These are phyloP conservation scores for Antheraea assamensis DNA, from an alignment of 2,888 invertebrate genomes.

Conservation along the genomic window DNA sequence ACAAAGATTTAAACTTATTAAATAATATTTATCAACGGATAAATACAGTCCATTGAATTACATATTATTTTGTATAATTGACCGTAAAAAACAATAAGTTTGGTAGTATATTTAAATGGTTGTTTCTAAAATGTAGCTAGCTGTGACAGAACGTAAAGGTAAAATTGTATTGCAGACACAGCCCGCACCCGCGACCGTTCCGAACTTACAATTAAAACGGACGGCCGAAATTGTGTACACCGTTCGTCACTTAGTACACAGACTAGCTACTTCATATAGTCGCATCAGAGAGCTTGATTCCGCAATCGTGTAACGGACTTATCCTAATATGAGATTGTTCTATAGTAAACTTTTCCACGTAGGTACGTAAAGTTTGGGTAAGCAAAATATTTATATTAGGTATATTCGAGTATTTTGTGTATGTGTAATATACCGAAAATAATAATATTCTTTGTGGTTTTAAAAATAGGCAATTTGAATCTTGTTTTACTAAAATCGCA, in stretches of 20 bases:
- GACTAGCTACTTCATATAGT: slow-evolving; percentile 28
- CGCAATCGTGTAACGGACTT: slow-evolving; percentile 31
- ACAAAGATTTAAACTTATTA: background rate
- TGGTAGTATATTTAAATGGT: slow-evolving; percentile 23
- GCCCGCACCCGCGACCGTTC: slow-evolving; percentile 36
- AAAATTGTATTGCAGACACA: slow-evolving; percentile 69
- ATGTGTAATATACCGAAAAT: no score
- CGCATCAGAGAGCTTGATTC: slow-evolving; percentile 28
- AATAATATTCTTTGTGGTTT: no score
- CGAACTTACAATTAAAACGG: slow-evolving; percentile 82
- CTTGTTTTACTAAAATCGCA: no score
- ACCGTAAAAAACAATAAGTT: background rate
- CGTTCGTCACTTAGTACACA: slow-evolving; percentile 77
- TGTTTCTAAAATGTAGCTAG: slow-evolving; percentile 28
- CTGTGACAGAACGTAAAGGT: slow-evolving; percentile 53
- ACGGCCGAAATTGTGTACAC: slow-evolving; percentile 80
- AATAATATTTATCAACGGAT: background rate
- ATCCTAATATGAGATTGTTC: slow-evolving; percentile 23
- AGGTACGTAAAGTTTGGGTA: no score
- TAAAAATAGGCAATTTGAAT: no score
- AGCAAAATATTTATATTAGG: no score
- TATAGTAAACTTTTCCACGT: slow-evolving; percentile 1
- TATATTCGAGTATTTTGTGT: no score
- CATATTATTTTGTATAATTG: background rate
- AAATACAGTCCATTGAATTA: background rate